phyloP scores from a whole-genome alignment of 2,797 vertebrate genomes.

The Periparus ater region DNA sequence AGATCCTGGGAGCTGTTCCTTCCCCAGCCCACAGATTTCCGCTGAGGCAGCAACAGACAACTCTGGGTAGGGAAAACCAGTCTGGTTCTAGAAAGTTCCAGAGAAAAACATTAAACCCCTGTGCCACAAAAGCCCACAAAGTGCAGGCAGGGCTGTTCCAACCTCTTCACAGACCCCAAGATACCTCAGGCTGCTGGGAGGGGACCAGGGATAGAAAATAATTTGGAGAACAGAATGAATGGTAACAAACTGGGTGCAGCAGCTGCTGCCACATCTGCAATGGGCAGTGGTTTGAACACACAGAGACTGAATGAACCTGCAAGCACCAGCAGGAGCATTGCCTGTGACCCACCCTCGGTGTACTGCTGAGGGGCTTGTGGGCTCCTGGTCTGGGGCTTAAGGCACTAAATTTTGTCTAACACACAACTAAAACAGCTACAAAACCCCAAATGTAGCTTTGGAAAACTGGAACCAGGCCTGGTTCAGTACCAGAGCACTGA shows the following conservation, averaged over 20 bases:
- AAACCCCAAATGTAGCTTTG: not conserved
- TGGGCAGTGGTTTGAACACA: not conserved
- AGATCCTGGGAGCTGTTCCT: not conserved
- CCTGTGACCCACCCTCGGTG: rapidly evolving
- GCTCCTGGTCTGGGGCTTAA: not conserved
- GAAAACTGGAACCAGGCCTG: not conserved
- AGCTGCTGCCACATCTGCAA: not conserved
- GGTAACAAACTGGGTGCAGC: rapidly evolving
- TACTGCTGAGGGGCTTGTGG: not conserved
- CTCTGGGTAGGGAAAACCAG: not conserved
- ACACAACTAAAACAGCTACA: not conserved
- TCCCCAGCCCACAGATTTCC: not conserved
- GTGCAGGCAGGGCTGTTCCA: not conserved
- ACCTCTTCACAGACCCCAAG: rapidly evolving
- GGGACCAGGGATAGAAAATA: not conserved
- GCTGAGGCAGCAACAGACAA: rapidly evolving
- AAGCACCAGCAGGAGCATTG: rapidly evolving
- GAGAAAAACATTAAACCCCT: not conserved
- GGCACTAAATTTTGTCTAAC: not conserved
- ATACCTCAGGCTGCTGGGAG: not conserved
- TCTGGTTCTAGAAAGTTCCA: not conserved
- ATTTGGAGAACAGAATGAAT: not conserved
- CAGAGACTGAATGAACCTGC: rapidly evolving
- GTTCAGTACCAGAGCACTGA: not conserved
- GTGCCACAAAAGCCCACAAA: not conserved